Base-by-base conservation (phyloP, 2,888 invertebrate genomes). In the Drosophila bunnanda region DNA sequence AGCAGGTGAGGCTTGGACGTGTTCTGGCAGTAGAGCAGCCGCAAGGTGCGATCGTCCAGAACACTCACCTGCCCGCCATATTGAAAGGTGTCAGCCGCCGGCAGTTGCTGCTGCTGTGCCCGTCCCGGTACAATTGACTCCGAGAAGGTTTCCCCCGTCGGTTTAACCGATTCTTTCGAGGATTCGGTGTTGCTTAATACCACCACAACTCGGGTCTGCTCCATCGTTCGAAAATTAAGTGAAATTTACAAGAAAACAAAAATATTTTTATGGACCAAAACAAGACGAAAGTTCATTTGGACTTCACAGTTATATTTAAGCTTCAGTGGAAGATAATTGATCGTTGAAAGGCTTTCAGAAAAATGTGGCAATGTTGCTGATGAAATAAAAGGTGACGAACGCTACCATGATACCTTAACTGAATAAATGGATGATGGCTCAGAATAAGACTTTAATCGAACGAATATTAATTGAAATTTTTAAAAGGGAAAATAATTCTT, bases 11-110 rank as follows among this genome's bases (percentile, higher is more conserved):
- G 62, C 8, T 58, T 53, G 22, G 41, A 54, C 0, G 30, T 34
- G 12, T 75, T 68, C 43, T 76, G 74, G 15, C 69, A 34, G 50
- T 58, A 68, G 15, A 78, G 53, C 10, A 76, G 48, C 2, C 69
- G 68, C 2, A 82, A 38, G 7, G 76, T 75, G 20, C 56, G 67
- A 1, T 68, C 64, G 48, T 80, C 75, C 50, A 77, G 20, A 25
- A 79, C 28, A 5, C 56, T 69, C 8, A 84, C 58, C 59, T 76
- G 64, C 22, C 80, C 69, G 38, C 68, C 58, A 72, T 58, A 58
- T 54, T 60, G 50, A 3, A 48, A 55, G 15, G 12, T 17, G 8
- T 52, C 36, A 1, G 15, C 30, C 7, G 48, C 13, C 17, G 30
- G 5, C 41, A 15, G 15, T 7, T 13, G 34, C 53, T n/a, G 15